A percentile compares a stretch with the other conserved stretches of the same genome.
These are phyloP conservation scores for Porites lutea DNA, from an alignment of 64 coral and sea anemone species.

Conservation along the genomic window DNA sequence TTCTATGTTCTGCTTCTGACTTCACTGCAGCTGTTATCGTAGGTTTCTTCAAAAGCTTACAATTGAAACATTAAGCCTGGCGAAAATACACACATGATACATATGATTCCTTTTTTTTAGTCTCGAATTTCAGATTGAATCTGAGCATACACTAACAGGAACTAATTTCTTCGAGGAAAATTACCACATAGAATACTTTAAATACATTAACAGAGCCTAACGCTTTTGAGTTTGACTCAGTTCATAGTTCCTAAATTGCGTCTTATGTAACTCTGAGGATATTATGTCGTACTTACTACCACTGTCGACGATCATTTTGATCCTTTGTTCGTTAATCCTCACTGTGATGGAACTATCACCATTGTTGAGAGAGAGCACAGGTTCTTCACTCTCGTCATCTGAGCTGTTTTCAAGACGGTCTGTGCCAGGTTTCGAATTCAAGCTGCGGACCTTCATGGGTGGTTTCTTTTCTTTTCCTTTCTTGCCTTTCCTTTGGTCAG, in stretches of 20 bases:
- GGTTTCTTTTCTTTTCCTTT: background rate
- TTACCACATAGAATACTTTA: no score
- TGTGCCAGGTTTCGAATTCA: background rate
- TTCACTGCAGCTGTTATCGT: no score
- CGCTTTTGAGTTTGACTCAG: conserved; percentile 27
- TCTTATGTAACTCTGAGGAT: conserved; percentile 37
- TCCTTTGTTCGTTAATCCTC: conserved; percentile 37
- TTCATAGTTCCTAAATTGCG: conserved; percentile 37
- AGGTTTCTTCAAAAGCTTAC: no score
- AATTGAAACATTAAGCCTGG: no score
- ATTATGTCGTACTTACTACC: conserved; percentile 55
- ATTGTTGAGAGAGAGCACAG: conserved; percentile 28
- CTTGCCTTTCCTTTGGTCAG: no score
- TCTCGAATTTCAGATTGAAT: no score
- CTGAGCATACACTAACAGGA: no score
- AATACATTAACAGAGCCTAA: background rate
- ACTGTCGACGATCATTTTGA: conserved; percentile 39
- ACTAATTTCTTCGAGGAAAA: no score
- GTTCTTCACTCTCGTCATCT: conserved; percentile 3
- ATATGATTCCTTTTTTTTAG: no score
- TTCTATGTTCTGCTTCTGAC: no score
- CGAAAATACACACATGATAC: no score
- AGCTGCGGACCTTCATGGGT: background rate
- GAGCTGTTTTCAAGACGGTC: conserved; percentile 12
- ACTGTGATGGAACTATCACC: background rate